These are phyloP conservation scores for Hippolais icterina DNA, from an alignment of 2,113 vertebrate species.

Conservation along the genomic window DNA sequence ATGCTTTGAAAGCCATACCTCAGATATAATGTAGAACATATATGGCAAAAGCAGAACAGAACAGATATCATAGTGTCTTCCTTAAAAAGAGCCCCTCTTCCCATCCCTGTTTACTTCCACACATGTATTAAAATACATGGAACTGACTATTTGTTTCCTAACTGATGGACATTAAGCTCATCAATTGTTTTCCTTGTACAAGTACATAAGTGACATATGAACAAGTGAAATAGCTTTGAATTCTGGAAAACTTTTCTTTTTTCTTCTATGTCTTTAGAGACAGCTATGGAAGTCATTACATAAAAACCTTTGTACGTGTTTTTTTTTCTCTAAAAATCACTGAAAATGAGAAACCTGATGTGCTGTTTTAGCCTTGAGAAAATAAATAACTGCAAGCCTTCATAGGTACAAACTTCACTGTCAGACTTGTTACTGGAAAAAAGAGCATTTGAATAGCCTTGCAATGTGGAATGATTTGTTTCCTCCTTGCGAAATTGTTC, in stretches of 20 bases:
- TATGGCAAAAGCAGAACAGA: background rate
- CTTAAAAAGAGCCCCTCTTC: background rate
- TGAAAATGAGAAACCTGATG: background rate
- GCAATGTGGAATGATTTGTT: conserved; percentile 12
- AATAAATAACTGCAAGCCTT: background rate
- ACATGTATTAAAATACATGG: background rate
- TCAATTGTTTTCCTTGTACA: background rate
- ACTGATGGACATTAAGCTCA: background rate
- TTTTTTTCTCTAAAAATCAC: background rate
- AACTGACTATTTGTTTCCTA: background rate
- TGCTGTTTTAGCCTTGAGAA: background rate
- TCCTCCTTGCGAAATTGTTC: conserved; percentile 10
- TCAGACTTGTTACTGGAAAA: background rate
- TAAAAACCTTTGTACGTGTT: background rate
- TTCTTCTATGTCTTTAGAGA: background rate
- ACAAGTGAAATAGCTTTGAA: background rate
- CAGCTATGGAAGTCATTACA: background rate
- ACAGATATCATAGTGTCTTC: background rate
- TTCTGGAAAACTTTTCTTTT: background rate
- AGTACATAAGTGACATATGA: background rate
- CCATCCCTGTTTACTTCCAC: background rate
- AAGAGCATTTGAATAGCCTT: conserved; percentile 12
- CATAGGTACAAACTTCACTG: background rate
- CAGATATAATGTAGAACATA: background rate
- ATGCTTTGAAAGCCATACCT: background rate